A percentile compares a stretch with the other conserved stretches of the same genome.
Conservation (phyloP, 2,888 invertebrate genomes). For the Heteropelma amictum region DNA sequence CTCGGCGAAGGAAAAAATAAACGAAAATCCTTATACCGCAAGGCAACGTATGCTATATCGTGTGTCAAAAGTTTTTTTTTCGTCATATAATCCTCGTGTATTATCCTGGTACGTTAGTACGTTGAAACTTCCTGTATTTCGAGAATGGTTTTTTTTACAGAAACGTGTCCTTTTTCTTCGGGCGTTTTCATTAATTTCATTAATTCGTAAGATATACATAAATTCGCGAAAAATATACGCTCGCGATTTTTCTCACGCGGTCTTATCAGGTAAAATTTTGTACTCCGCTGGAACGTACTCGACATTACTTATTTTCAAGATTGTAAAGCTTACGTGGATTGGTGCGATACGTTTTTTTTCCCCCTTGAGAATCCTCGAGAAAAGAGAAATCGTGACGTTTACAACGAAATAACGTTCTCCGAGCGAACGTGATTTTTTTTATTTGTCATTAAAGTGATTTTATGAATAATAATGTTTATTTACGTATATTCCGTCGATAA, state of each 20-base stretch:
- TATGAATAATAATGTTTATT: background rate
- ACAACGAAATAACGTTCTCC: background rate
- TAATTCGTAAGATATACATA: too few species aligned
- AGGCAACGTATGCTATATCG: slow-evolving; percentile 5
- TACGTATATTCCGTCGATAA: slow-evolving; percentile 10
- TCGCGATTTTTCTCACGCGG: background rate
- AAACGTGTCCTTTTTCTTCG: too few species aligned
- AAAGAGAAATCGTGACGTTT: too few species aligned
- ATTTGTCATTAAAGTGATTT: background rate
- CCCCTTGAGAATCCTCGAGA: too few species aligned
- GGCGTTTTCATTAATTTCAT: too few species aligned
- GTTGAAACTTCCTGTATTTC: too few species aligned
- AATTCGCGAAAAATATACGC: background rate
- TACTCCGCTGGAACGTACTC: background rate
- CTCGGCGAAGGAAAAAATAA: slow-evolving; percentile 63
- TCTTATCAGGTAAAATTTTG: slow-evolving; percentile 4
- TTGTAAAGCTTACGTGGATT: too few species aligned
- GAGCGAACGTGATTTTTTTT: background rate
- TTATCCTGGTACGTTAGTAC: too few species aligned
- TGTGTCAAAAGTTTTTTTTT: background rate
- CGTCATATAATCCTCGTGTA: too few species aligned
- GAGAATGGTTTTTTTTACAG: too few species aligned
- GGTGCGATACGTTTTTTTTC: too few species aligned
- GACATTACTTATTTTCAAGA: background rate
- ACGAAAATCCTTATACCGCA: slow-evolving; percentile 61